Evolutionary conservation across 2,113 vertebrate species (phyloP).

Genomic region (Talpa occidentalis): DNA sequence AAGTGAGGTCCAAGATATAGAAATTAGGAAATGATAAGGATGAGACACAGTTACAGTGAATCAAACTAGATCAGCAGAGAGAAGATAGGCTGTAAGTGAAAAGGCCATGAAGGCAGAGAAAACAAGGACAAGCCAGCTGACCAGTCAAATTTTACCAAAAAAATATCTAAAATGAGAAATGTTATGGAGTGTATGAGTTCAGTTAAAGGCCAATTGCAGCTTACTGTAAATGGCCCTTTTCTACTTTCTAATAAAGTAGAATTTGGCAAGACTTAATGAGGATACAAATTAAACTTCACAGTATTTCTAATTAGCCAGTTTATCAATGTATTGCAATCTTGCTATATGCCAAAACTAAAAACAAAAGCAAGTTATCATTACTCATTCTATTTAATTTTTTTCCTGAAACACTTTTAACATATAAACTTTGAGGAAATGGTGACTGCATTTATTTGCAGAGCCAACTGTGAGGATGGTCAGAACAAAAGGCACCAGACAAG

Average conservation of each 20-base stretch:
- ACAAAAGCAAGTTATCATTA: constrained; percentile 24
- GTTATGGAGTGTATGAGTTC: not conserved
- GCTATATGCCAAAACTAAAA: not conserved
- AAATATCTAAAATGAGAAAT: constrained; percentile 17
- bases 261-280: not conserved
- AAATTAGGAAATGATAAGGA: constrained; percentile 10
- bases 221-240: not conserved
- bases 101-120: not conserved
- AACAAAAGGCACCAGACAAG: not conserved
- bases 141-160: not conserved
- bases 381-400: not conserved
- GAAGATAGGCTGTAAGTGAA: not conserved
- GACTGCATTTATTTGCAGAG: constrained; percentile 38
- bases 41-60: not conserved
- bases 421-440: constrained; percentile 1
- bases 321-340: not conserved
- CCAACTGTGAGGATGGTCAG: not conserved
- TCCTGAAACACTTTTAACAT: constrained; percentile 16
- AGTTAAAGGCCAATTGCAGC: not conserved
- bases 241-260: constrained; percentile 19
- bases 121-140: not conserved
- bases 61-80: not conserved
- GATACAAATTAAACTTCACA: constrained; percentile 24
- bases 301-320: constrained; percentile 21
- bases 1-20: not conserved